These are phyloP conservation scores for Sylvilagus floridanus DNA, from an alignment of 2,797 vertebrate genomes.

Conservation along the genomic window DNA sequence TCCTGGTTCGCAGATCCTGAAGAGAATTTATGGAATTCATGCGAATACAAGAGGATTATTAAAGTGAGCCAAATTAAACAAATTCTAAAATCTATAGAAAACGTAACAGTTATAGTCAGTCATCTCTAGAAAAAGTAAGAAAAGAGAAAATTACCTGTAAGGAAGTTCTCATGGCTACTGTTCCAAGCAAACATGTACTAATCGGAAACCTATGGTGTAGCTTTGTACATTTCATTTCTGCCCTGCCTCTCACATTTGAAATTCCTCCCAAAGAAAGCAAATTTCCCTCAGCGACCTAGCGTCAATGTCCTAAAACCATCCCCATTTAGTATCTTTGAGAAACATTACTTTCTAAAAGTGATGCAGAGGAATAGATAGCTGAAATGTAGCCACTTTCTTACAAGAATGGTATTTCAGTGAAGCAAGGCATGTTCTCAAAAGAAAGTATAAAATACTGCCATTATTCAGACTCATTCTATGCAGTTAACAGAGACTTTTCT, in stretches of 20 bases:
- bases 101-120: neutral
- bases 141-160: neutral
- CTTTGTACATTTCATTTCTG: neutral
- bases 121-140: neutral
- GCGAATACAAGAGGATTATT: constrained; percentile 66
- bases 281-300: constrained; percentile 63
- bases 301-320: constrained; percentile 63
- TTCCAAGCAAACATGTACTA: constrained; percentile 4
- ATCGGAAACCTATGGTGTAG: neutral
- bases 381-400: constrained; percentile 59
- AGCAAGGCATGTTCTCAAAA: constrained; percentile 56
- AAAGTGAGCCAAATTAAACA: constrained; percentile 46
- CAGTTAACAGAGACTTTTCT: constrained; percentile 63
- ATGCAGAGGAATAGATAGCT: constrained; percentile 59
- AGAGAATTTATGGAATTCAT: neutral
- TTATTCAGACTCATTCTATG: constrained; percentile 85
- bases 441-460: constrained; percentile 35
- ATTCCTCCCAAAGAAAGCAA: constrained; percentile 3
- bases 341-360: constrained; percentile 65
- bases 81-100: constrained; percentile 66
- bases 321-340: constrained; percentile 63
- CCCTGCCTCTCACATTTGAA: constrained; percentile 41
- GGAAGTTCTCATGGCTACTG: neutral
- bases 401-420: constrained; percentile 65
- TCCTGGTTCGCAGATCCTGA: constrained; percentile 33